phyloP scores from a whole-genome alignment of 2,888 invertebrate species.

The Himalopsyche japonica region DNA sequence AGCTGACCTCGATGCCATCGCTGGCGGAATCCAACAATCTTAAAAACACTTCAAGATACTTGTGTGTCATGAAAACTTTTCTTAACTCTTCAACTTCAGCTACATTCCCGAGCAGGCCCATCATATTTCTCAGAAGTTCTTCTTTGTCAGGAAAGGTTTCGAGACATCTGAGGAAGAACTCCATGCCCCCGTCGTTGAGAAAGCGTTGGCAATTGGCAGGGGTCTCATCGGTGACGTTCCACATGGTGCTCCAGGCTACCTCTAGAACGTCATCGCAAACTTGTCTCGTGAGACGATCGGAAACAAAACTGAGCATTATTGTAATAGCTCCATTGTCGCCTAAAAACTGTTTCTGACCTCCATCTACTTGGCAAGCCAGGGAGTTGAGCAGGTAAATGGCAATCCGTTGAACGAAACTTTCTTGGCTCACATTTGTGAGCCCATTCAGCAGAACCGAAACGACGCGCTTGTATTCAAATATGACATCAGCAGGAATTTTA shows the following conservation, averaged over 20 bases:
- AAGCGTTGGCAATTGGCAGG: constrained; percentile 92
- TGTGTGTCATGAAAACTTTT: constrained; percentile 78
- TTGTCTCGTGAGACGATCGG: constrained; percentile 73
- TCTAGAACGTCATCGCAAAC: constrained; percentile 95
- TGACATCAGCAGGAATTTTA: constrained; percentile 90
- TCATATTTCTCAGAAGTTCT: constrained; percentile 94
- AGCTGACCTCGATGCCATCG: constrained; percentile 95
- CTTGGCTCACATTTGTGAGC: constrained; percentile 79
- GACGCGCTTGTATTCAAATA: constrained; percentile 87
- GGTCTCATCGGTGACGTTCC: constrained; percentile 97
- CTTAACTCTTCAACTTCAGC: constrained; percentile 89
- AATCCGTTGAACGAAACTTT: constrained; percentile 91
- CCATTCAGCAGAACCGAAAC: constrained; percentile 82
- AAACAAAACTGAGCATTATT: constrained; percentile 88
- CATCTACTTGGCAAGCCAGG: constrained; percentile 95
- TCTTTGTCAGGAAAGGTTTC: constrained; percentile 88
- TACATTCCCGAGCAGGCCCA: constrained; percentile 95
- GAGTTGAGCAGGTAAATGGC: constrained; percentile 94
- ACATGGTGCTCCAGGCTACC: constrained; percentile 99
- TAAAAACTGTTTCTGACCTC: constrained; percentile 86
- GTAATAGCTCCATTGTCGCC: constrained; percentile 87
- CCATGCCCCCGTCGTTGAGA: constrained; percentile 86
- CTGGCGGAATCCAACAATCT: constrained; percentile 81
- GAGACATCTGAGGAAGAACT: constrained; percentile 85
- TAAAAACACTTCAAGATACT: constrained; percentile 85